Percentiles rank a stretch among this genome's conserved stretches.
phyloP scores from a whole-genome alignment of 2,113 vertebrate genomes.

The Rynchops niger region DNA sequence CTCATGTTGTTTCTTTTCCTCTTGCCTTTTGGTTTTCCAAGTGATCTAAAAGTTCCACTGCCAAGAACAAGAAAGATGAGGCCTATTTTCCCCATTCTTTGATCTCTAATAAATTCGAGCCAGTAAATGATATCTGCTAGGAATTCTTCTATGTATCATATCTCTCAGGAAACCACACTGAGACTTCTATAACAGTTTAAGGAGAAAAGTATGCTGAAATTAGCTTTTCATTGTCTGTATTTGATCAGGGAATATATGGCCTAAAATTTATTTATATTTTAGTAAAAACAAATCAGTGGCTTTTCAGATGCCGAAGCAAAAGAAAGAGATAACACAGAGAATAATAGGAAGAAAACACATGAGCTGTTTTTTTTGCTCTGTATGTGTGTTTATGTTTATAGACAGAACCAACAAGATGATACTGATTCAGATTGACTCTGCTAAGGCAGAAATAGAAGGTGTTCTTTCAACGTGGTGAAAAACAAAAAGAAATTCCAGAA shows the following conservation, averaged over 20 bases:
- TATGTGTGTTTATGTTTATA: not conserved
- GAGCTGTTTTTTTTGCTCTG: not conserved
- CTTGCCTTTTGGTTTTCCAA: not conserved
- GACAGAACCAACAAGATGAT: not conserved
- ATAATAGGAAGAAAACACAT: not conserved
- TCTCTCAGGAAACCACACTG: conserved; percentile 15
- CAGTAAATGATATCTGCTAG: conserved; percentile 27
- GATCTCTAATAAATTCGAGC: conserved; percentile 20
- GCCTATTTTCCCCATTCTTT: not conserved
- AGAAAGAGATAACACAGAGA: not conserved
- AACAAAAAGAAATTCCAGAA: not conserved
- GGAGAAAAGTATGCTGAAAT: not conserved
- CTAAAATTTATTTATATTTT: not conserved
- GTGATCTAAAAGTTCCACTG: not conserved
- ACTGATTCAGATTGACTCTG: not conserved
- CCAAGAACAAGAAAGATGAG: conserved; percentile 24
- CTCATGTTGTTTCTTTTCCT: not conserved
- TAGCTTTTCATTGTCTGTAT: not conserved
- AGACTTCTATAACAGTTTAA: not conserved
- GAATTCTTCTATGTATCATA: conserved; percentile 6
- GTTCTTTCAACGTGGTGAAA: not conserved
- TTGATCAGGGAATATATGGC: not conserved
- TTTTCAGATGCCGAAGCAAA: not conserved
- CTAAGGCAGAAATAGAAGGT: not conserved
- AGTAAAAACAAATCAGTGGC: not conserved